Conservation (phyloP, 1,140 invertebrate species). For the Drosophila athabasca region DNA sequence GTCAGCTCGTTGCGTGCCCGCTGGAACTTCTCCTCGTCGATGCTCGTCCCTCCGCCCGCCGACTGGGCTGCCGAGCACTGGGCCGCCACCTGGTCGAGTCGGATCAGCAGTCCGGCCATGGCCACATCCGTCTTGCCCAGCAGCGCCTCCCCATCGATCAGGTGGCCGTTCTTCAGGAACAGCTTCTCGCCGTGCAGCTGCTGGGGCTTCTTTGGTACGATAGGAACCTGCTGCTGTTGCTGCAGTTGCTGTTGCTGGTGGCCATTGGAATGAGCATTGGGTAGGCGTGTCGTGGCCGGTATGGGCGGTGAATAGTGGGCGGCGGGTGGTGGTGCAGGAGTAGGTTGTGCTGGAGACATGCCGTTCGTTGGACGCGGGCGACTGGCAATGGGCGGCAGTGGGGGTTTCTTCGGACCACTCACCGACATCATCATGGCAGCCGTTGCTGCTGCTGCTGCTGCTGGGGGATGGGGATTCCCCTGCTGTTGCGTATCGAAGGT, state of each 20-base stretch:
- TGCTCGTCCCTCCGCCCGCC: constrained; percentile 88
- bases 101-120: constrained; percentile 86
- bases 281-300: constrained; percentile 70
- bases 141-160: constrained; percentile 86
- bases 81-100: constrained; percentile 88
- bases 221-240: constrained; percentile 23
- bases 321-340: constrained; percentile 30
- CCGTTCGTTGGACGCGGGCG: constrained; percentile 84
- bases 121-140: constrained; percentile 88
- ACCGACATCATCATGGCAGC: constrained; percentile 39
- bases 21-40: constrained; percentile 90
- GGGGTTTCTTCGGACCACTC: constrained; percentile 88
- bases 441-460: neutral
- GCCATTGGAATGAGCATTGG: constrained; percentile 64
- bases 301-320: constrained; percentile 75
- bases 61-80: constrained; percentile 88
- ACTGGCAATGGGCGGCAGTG: constrained; percentile 88
- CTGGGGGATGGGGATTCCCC: constrained; percentile 9
- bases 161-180: constrained; percentile 85
- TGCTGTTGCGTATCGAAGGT: constrained; percentile 31
- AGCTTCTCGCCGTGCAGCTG: constrained; percentile 76
- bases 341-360: constrained; percentile 50
- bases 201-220: constrained; percentile 76
- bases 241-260: constrained; percentile 25
- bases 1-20: constrained; percentile 91